These are phyloP conservation scores for Sarcophaga rosellei DNA, from an alignment of 2,888 invertebrate genomes.

Conservation along the genomic window DNA sequence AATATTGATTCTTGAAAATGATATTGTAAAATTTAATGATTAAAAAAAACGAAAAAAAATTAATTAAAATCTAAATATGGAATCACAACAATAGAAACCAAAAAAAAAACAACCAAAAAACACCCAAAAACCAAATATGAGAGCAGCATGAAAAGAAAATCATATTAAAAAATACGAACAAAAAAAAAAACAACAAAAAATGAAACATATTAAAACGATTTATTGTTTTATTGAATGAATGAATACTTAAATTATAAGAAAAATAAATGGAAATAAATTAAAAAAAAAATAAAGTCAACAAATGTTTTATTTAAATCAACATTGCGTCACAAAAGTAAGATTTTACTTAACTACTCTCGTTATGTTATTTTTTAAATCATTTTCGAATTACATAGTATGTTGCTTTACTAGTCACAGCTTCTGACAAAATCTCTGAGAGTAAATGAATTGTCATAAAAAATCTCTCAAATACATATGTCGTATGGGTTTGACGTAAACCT, in stretches of 20 bases:
- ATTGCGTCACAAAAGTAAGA: background rate
- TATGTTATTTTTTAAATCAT: too few species aligned
- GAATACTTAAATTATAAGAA: conserved; percentile 60
- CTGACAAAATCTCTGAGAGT: too few species aligned
- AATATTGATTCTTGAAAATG: conserved; percentile 52
- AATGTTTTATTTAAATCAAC: background rate
- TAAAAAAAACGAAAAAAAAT: conserved; percentile 3
- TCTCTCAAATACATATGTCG: too few species aligned
- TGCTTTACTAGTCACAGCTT: too few species aligned
- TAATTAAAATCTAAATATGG: conserved; percentile 42
- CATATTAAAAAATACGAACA: conserved; percentile 24
- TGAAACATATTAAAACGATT: conserved; percentile 63
- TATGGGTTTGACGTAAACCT: too few species aligned
- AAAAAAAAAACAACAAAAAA: conserved; percentile 21
- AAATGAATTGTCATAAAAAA: too few species aligned
- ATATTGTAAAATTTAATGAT: conserved; percentile 57
- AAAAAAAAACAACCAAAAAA: conserved; percentile 21
- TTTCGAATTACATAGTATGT: too few species aligned
- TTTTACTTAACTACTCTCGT: too few species aligned
- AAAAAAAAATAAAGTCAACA: conserved; percentile 38
- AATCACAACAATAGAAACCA: conserved; percentile 28
- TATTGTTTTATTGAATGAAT: conserved; percentile 64
- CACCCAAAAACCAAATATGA: conserved; percentile 1
- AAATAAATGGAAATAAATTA: conserved; percentile 68
- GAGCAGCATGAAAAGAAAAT: conserved; percentile 23